Evolutionary conservation across 2,113 vertebrate genomes (phyloP), one percentile per base, ranked within the genome.

Genomic region (Hemichromis elongatus): DNA sequence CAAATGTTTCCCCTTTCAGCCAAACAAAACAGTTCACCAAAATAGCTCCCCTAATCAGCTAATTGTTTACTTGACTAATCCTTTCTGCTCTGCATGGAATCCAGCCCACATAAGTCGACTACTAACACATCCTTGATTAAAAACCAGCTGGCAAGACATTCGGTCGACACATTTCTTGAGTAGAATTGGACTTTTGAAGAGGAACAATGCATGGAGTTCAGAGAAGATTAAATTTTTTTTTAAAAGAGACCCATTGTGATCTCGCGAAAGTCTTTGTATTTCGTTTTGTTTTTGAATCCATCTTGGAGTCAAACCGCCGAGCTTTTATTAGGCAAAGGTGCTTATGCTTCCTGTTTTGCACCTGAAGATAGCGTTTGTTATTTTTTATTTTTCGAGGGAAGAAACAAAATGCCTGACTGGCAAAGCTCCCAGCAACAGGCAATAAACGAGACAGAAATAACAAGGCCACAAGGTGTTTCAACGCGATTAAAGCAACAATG

Each of bases 361-460:
- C 70, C 70, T 30, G 26, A 33, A 75, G 45, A 75, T 33, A 75
- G 26, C 5, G 45, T 75, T 75, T 52, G 42, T 75, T 73, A 19
- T 19, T 30, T 75, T 50, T 30, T 3, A 45, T 73, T 73, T 50
- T 75, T 52, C 4, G 1, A 30, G 24, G 26, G 70, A 26, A 52
- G 70, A 52, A 50, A 30, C 10, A 30, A 52, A 30, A 57, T 21
- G 80, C 55, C 55, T 28, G 19, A 63, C 33, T 40, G 75, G 75
- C 75, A 63, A 84, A 73, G 57, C 68, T 84, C 86, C 81, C 45
- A 73, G 84, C 84, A 86, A 75, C 59, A 54, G 37, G 59, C 89
- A 91, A 78, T 87, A 87, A 84, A 80, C 13, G 4, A 61, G 19
- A 73, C 63, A 40, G 40, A 89, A 86, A 88, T 86, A 59, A 86